These are phyloP conservation scores for Thunnus albacares DNA, from an alignment of 2,797 vertebrate species.

Conservation along the genomic window DNA sequence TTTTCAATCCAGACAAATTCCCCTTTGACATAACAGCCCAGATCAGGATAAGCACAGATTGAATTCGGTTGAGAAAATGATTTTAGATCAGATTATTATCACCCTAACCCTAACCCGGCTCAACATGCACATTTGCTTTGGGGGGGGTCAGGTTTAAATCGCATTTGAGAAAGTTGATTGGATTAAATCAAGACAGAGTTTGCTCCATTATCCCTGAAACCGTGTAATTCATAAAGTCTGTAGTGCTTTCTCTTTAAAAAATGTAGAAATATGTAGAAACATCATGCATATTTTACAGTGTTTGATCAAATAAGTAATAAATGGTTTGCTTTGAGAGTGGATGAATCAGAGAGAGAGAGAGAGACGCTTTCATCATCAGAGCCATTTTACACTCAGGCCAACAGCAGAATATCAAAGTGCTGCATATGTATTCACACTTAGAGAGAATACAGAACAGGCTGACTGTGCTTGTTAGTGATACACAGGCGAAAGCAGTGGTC, in stretches of 20 bases:
- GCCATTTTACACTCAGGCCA: conserved; percentile 35
- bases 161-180: conserved; percentile 9
- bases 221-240: background rate
- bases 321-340: conserved; percentile 46
- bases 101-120: background rate
- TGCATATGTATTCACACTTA: conserved; percentile 43
- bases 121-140: background rate
- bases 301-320: conserved; percentile 59
- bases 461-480: conserved; percentile 43
- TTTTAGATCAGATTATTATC: conserved; percentile 20
- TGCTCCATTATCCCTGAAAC: background rate
- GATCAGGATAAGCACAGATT: background rate
- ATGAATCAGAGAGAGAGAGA: conserved; percentile 41
- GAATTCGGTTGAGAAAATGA: background rate
- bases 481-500: conserved; percentile 28
- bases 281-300: conserved; percentile 53
- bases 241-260: conserved; percentile 15
- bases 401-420: conserved; percentile 63
- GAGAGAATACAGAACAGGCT: conserved; percentile 13
- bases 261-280: conserved; percentile 35
- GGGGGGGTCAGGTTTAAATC: background rate
- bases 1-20: background rate
- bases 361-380: conserved; percentile 63
- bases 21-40: background rate
- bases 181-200: conserved; percentile 22